Conservation (phyloP, 2,797 vertebrate species). For the Anniella stebbinsi region DNA sequence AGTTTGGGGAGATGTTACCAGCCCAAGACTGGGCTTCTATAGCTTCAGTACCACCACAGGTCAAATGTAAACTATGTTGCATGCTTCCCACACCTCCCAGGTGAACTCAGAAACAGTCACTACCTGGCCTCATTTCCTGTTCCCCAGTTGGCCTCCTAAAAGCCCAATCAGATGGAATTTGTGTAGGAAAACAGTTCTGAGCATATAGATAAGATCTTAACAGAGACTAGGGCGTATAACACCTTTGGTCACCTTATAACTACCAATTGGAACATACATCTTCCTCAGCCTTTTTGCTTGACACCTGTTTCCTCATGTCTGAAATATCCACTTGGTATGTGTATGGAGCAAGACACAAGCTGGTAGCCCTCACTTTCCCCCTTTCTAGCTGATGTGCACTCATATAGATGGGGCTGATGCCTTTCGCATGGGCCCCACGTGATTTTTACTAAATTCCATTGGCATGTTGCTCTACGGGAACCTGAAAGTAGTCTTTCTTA, state of each 20-base stretch:
- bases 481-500: neutral
- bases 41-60: neutral
- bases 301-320: neutral
- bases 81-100: neutral
- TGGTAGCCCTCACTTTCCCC: neutral
- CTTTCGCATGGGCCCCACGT: neutral
- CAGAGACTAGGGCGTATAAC: neutral
- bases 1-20: neutral
- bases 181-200: neutral
- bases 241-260: no score
- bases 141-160: neutral
- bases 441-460: neutral
- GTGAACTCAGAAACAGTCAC: neutral
- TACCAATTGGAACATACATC: neutral
- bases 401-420: neutral
- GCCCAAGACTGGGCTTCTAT: neutral
- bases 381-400: neutral
- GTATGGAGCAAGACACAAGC: neutral
- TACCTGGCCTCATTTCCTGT: neutral
- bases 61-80: neutral
- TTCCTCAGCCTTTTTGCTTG: neutral
- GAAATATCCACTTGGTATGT: neutral
- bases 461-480: neutral
- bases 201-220: neutral
- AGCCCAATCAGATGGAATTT: neutral